Evolutionary conservation across 1,140 invertebrate genomes (phyloP), one percentile per base, ranked within the genome.

Genomic region (Pseudomyrmex sp.): DNA sequence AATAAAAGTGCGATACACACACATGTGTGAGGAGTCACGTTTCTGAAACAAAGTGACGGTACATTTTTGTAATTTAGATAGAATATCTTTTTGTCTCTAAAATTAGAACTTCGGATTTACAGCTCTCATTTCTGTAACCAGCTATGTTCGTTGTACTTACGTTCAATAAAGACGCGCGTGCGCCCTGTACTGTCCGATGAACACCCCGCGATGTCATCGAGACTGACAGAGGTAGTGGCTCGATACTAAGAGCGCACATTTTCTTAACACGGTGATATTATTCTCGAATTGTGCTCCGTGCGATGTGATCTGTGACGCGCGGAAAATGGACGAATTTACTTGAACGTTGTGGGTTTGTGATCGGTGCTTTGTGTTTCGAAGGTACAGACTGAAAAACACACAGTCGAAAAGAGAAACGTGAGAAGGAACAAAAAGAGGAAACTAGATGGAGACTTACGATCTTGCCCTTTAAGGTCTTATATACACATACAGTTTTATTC

Each of bases 151-250:
- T 61, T 35, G 35, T 46, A 72, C 54, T 70, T 70, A 48, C 76
- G 76, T 48, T 80, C 76, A 80, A 80, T 80, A 80, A 80, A 80
- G 48, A 80, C 76, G 65, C 76, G 76, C 76, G 52, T 80, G 76
- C 76, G 76, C 76, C 8, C 15, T 80, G 10, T 7, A 59, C 20
- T 9, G 44, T 72, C 54, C 23, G 7, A 18, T 58, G 46, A 35
- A 35, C 69, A 61, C 54, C 66, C 54, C 72, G 20, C 3, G 66
- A 59, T 59, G 56, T 70, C 63, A 80, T 35, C 4, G 76, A 80
- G 15, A 59, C 44, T 44, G 15, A 48, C 65, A 23, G 76, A n/a
- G 66, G 66, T 61, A 61, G 76, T 72, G 35, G 76, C 44, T 80
- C 76, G 48, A 80, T 80, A 54, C 66, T 72, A 80, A 80, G 76